Conservation (phyloP, 2,888 invertebrate species). For the Cheilosia vernalis region DNA sequence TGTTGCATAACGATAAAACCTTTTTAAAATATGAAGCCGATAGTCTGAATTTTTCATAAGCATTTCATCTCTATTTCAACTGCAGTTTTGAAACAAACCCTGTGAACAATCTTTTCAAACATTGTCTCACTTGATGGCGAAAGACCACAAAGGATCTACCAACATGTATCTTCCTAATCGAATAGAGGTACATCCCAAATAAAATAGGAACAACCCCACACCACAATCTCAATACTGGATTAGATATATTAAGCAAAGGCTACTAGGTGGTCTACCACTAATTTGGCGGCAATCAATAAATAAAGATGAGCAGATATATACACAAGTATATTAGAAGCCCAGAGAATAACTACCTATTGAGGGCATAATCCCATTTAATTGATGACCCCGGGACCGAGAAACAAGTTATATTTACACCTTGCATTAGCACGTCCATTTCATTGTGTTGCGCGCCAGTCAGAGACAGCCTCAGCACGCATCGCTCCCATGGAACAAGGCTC, state of each 20-base stretch:
- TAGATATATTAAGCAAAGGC: constrained; percentile 36
- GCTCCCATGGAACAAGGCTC: too few relatives aligned
- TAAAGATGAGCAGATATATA: constrained; percentile 40
- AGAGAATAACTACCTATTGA: constrained; percentile 49
- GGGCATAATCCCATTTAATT: constrained; percentile 74
- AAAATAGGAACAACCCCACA: background rate
- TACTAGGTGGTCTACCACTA: constrained; percentile 68
- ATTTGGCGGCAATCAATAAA: constrained; percentile 70
- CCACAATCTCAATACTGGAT: constrained; percentile 22
- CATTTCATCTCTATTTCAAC: too few relatives aligned
- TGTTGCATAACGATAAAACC: too few relatives aligned
- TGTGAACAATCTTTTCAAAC: too few relatives aligned
- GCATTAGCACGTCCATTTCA: constrained; percentile 71
- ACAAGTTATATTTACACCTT: constrained; percentile 75
- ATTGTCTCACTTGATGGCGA: background rate
- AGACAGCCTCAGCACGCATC: background rate
- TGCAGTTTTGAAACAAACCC: too few relatives aligned
- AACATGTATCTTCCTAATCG: background rate
- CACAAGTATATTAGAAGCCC: constrained; percentile 44
- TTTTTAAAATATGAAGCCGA: too few relatives aligned
- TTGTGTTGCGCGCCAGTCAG: constrained; percentile 46
- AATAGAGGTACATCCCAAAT: background rate
- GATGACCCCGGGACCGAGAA: constrained; percentile 62
- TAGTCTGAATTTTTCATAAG: too few relatives aligned
- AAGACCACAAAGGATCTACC: background rate